phyloP scores from a whole-genome alignment of 2,113 vertebrate genomes.

The Cheirogaleus medius region DNA sequence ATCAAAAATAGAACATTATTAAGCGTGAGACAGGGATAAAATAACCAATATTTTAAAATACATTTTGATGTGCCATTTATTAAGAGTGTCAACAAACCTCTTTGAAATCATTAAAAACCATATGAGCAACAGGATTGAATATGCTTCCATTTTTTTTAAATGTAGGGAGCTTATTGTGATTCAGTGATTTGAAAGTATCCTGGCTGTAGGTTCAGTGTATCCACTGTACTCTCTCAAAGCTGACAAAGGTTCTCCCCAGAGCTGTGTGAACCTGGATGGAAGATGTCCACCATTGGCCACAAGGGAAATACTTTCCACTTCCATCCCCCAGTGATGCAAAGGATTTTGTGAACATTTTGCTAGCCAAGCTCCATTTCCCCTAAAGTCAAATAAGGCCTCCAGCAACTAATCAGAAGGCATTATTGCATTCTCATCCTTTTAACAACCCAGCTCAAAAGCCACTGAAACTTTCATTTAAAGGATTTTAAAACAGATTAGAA shows the following conservation, averaged over 20 bases:
- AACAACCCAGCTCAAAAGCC: background rate
- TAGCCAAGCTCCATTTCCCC: background rate
- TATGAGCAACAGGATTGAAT: background rate
- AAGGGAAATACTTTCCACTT: rapidly evolving
- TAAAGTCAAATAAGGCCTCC: background rate
- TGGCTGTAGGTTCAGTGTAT: background rate
- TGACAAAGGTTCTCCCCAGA: background rate
- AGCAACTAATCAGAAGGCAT: background rate
- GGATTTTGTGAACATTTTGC: too few species aligned
- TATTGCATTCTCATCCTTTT: background rate
- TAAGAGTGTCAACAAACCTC: background rate
- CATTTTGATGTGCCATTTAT: background rate
- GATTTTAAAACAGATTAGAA: background rate
- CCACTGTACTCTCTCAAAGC: background rate
- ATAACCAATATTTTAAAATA: background rate
- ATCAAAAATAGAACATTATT: background rate
- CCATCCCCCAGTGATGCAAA: background rate
- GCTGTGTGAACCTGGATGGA: rapidly evolving
- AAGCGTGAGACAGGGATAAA: background rate
- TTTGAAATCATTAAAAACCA: background rate
- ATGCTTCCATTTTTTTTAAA: background rate
- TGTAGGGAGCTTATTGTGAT: background rate
- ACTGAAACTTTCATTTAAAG: background rate
- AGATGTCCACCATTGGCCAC: rapidly evolving
- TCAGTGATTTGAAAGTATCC: background rate